Percentiles rank a stretch among this genome's conserved stretches.
These are phyloP conservation scores for Machimus rusticus DNA, from an alignment of 2,888 invertebrate genomes.

Conservation along the genomic window DNA sequence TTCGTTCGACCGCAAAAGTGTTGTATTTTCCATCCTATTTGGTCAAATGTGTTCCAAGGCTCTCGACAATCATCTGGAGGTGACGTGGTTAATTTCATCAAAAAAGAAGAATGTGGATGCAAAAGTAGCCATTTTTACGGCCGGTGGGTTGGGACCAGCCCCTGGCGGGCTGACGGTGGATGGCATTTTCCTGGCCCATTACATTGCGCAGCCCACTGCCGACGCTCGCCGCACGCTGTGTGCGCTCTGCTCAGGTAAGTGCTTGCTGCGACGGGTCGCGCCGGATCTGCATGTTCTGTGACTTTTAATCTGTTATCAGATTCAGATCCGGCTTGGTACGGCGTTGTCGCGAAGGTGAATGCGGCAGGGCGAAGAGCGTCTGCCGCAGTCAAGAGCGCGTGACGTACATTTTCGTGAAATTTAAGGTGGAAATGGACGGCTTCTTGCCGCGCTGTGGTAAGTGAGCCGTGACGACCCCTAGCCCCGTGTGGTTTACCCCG, in stretches of 20 bases:
- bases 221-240: background rate
- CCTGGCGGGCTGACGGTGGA: background rate
- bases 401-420: slow-evolving; percentile 2
- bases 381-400: background rate
- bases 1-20: background rate
- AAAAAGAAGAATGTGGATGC: background rate
- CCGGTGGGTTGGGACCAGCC: background rate
- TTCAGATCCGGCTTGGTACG: background rate
- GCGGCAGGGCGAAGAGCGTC: background rate
- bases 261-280: background rate
- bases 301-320: slow-evolving; percentile 9
- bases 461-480: slow-evolving; percentile 17
- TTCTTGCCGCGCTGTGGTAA: background rate
- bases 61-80: background rate
- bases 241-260: background rate
- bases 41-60: background rate
- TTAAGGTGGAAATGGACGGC: background rate
- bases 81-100: background rate
- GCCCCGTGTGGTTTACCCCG: background rate
- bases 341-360: background rate
- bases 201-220: background rate
- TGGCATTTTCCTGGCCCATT: slow-evolving; percentile 24
- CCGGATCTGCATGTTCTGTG: background rate
- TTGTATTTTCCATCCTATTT: background rate
- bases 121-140: background rate